These are phyloP conservation scores for Eutrigla gurnardus DNA, from an alignment of 2,797 vertebrate genomes.

Conservation along the genomic window DNA sequence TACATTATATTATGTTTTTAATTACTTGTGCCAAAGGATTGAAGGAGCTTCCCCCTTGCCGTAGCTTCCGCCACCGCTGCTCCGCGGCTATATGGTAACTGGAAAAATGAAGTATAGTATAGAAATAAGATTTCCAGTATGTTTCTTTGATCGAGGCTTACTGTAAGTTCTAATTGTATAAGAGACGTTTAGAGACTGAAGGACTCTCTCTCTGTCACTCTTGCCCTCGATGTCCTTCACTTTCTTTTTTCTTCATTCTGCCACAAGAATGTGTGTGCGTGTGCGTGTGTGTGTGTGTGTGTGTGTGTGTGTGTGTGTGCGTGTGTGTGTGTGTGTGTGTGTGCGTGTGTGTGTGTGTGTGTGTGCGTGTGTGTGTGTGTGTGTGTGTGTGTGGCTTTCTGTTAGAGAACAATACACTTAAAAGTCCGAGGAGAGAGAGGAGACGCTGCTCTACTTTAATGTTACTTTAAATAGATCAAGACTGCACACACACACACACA, in stretches of 20 bases:
- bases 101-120: constrained; percentile 59
- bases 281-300: constrained; percentile 12
- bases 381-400: too few species aligned
- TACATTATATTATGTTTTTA: background rate
- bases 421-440: too few species aligned
- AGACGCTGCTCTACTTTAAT: too few species aligned
- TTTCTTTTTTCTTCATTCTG: constrained; percentile 36
- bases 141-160: constrained; percentile 65
- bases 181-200: constrained; percentile 64
- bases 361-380: constrained; percentile 3
- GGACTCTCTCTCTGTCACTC: constrained; percentile 35
- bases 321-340: constrained; percentile 2
- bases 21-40: too few species aligned
- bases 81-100: constrained; percentile 22
- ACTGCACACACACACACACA: too few species aligned
- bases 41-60: too few species aligned
- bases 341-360: constrained; percentile 12
- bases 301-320: constrained; percentile 5
- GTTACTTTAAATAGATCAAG: too few species aligned
- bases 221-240: constrained; percentile 44
- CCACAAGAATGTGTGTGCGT: background rate
- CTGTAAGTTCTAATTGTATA: constrained; percentile 78
- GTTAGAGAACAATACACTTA: too few species aligned
- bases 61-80: too few species aligned
- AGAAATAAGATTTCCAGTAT: constrained; percentile 71